Conservation (phyloP, 1,140 invertebrate species). For the Paralvinella palmiformis region DNA sequence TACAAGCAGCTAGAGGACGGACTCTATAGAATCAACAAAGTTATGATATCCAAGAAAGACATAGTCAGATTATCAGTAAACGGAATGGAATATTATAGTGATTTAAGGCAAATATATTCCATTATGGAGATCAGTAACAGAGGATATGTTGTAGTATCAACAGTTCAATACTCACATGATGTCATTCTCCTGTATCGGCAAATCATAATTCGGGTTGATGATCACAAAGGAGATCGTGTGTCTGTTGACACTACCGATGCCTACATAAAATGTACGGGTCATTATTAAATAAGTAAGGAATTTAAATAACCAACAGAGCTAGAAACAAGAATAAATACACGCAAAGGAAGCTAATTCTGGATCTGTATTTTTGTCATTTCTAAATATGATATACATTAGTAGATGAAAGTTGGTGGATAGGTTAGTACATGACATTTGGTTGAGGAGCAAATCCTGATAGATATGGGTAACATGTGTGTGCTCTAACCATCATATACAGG, state of each 20-base stretch:
- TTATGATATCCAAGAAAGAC: not conserved
- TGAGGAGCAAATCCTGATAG: no score
- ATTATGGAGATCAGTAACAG: not conserved
- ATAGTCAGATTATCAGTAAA: not conserved
- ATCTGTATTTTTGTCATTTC: conserved; percentile 7
- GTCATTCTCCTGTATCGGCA: conserved; percentile 92
- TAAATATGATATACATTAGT: no score
- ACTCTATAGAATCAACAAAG: no score
- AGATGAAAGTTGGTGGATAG: no score
- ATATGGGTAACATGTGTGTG: no score
- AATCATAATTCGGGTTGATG: conserved; percentile 95
- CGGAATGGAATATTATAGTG: not conserved
- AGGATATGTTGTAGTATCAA: not conserved
- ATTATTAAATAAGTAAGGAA: no score
- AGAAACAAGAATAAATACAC: not conserved
- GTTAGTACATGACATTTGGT: no score
- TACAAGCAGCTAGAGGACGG: no score
- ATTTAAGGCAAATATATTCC: not conserved
- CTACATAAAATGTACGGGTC: conserved; percentile 46
- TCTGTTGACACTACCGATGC: conserved; percentile 66
- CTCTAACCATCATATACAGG: no score
- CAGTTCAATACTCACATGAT: conserved; percentile 71
- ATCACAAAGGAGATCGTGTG: conserved; percentile 94
- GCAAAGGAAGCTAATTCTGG: not conserved
- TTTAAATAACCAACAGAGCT: no score